Conservation (phyloP, 2,113 vertebrate genomes). For the Xyliphius kryptos region DNA sequence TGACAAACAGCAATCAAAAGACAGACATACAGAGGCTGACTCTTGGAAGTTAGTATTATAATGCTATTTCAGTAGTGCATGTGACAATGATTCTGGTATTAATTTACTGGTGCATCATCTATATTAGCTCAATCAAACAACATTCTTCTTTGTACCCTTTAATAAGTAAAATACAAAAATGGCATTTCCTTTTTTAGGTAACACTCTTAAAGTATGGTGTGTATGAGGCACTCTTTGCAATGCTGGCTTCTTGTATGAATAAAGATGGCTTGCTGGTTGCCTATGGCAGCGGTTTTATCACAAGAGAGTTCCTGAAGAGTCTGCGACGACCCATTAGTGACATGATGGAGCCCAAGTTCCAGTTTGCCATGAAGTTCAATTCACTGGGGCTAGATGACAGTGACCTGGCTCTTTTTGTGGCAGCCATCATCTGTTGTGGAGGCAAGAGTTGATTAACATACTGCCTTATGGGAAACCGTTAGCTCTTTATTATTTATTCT, state of each 20-base stretch:
- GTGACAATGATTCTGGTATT: too few species aligned
- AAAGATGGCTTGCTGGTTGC: constrained; percentile 96
- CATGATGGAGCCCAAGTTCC: constrained; percentile 98
- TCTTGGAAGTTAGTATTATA: too few species aligned
- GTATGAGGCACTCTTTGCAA: constrained; percentile 92
- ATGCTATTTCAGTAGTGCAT: too few species aligned
- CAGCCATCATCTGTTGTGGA: constrained; percentile 95
- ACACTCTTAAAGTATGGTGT: constrained; percentile 93
- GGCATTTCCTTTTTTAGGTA: constrained; percentile 57
- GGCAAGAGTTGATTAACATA: too few species aligned
- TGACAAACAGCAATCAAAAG: too few species aligned
- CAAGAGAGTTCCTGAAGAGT: constrained; percentile 94
- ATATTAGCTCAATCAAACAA: too few species aligned
- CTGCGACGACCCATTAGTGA: constrained; percentile 89
- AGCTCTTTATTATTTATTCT: too few species aligned
- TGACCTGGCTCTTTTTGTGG: constrained; percentile 93
- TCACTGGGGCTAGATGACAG: constrained; percentile 90
- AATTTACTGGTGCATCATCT: too few species aligned
- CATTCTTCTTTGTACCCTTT: too few species aligned
- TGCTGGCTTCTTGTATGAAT: constrained; percentile 96
- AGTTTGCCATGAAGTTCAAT: constrained; percentile 97
- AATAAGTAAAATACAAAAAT: too few species aligned
- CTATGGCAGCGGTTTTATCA: constrained; percentile 90
- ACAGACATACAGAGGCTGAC: too few species aligned
- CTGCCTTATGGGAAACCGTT: too few species aligned